Evolutionary conservation across 2,888 invertebrate species (phyloP).

Genomic region (Drosophila formosana): DNA sequence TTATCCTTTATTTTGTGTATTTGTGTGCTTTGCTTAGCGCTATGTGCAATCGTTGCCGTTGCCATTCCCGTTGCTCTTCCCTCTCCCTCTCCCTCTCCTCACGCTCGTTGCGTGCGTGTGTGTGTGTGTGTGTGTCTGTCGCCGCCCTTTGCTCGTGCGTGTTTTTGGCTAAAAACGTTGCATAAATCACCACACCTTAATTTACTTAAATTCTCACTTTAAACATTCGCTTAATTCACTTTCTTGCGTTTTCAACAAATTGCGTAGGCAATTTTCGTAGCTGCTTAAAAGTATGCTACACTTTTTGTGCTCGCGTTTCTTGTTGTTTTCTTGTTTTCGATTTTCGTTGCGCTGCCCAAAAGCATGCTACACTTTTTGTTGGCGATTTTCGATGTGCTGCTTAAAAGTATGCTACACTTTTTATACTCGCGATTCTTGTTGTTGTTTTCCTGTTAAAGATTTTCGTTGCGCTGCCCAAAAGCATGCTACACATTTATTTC

Average conservation of each 20-base stretch:
- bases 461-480: too few relatives aligned
- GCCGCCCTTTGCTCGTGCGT: conserved; percentile 51
- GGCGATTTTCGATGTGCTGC: too few relatives aligned
- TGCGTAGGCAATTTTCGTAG: conserved; percentile 41
- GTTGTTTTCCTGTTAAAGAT: too few relatives aligned
- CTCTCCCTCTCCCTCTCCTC: neutral
- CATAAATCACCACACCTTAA: conserved; percentile 85
- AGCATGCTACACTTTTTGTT: too few relatives aligned
- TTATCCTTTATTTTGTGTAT: conserved; percentile 72
- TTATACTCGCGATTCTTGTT: too few relatives aligned
- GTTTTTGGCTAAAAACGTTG: conserved; percentile 73
- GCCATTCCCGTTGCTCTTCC: too few relatives aligned
- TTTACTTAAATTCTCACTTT: conserved; percentile 70
- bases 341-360: too few relatives aligned
- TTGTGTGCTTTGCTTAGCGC: conserved; percentile 49
- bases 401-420: too few relatives aligned
- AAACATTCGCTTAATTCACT: conserved; percentile 9
- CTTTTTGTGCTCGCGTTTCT: conserved; percentile 36
- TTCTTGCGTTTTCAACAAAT: neutral
- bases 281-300: conserved; percentile 64
- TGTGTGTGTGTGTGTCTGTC: conserved; percentile 48
- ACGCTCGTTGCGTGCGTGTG: neutral
- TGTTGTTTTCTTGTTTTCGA: neutral
- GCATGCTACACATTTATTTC: too few relatives aligned
- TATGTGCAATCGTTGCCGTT: conserved; percentile 62